Conservation (phyloP, 2,888 invertebrate genomes). For the Dioctria rufipes region DNA sequence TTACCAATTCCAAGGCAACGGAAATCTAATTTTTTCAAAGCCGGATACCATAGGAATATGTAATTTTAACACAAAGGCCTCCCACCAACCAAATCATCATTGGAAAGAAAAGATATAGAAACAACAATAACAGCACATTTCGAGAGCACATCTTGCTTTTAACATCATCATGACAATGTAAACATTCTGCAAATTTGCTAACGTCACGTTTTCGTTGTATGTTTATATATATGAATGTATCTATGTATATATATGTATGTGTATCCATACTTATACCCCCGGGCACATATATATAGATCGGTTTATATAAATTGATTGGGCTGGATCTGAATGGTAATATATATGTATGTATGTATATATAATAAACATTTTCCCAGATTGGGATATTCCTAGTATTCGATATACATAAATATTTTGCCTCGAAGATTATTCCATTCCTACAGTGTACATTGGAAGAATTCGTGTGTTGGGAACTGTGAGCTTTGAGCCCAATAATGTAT, state of each 20-base stretch:
- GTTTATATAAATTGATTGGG: no score
- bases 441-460: neutral
- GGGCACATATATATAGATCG: neutral
- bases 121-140: conserved; percentile 6
- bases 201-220: conserved; percentile 10
- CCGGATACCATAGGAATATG: conserved; percentile 12
- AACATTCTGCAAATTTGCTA: conserved; percentile 38
- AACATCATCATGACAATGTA: conserved; percentile 47
- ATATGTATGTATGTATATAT: no score
- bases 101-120: neutral
- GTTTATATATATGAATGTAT: neutral
- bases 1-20: conserved; percentile 40
- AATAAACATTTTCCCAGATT: neutral
- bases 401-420: neutral
- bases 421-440: neutral
- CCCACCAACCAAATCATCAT: neutral
- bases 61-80: conserved; percentile 18
- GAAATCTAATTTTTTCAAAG: conserved; percentile 19
- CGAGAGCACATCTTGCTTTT: conserved; percentile 31
- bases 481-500: conserved; percentile 12
- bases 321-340: no score
- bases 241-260: neutral
- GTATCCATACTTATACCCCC: neutral
- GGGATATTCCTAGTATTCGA: conserved; percentile 20
- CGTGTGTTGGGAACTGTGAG: neutral